Percentiles rank a stretch among this genome's conserved stretches.
phyloP scores from a whole-genome alignment of 2,797 vertebrate genomes.

The Prionace glauca region DNA sequence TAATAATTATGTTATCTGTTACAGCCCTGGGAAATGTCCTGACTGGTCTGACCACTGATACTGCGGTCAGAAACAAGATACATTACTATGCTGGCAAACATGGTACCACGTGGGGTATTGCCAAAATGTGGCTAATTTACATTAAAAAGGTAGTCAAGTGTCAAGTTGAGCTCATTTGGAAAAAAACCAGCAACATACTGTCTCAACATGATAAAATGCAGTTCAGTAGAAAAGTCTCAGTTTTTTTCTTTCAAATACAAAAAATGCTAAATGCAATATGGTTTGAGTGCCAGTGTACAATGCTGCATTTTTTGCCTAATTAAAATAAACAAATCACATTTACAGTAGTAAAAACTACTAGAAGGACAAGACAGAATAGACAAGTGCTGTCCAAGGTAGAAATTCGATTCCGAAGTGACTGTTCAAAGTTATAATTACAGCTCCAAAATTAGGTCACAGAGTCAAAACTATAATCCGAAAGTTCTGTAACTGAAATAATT shows the following conservation, averaged over 20 bases:
- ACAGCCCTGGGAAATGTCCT: not conserved
- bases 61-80: not conserved
- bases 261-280: not conserved
- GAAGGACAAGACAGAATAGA: not conserved
- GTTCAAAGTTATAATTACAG: not conserved
- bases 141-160: not conserved
- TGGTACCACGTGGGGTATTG: not conserved
- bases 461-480: not conserved
- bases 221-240: not conserved
- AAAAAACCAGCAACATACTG: not conserved
- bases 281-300: not conserved
- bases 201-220: not conserved
- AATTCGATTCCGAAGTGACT: not conserved
- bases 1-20: not conserved
- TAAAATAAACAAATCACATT: not conserved
- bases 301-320: not conserved
- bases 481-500: not conserved
- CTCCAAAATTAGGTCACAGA: not conserved
- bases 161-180: not conserved
- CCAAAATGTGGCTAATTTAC: not conserved
- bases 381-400: not conserved
- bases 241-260: no score
- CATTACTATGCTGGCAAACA: no score
- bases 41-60: not conserved
- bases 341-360: not conserved